phyloP scores from a whole-genome alignment of 64 coral and sea anemone genomes.

The Actinia equina region DNA sequence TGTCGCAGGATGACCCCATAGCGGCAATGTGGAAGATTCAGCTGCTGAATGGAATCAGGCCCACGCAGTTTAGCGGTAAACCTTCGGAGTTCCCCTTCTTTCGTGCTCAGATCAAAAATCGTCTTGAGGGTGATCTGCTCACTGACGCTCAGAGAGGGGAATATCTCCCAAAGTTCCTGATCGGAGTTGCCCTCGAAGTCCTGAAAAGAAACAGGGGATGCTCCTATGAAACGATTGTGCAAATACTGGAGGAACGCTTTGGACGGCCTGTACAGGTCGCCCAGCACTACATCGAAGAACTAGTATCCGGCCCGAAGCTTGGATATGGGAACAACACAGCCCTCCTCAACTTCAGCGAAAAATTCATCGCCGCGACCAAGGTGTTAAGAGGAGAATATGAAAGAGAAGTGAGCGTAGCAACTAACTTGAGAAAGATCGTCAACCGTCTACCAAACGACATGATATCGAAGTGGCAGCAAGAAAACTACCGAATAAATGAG shows the following conservation, averaged over 20 bases:
- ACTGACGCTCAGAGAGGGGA: conserved; percentile 38
- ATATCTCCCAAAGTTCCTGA: conserved; percentile 36
- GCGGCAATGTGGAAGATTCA: conserved; percentile 26
- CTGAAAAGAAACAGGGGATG: conserved; percentile 26
- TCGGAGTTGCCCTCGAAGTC: conserved; percentile 24
- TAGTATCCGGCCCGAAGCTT: conserved; percentile 25
- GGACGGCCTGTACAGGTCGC: conserved; percentile 15
- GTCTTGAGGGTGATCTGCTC: conserved; percentile 25
- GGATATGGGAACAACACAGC: conserved; percentile 21
- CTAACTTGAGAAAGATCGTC: too few relatives aligned
- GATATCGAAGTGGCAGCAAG: conserved; percentile 29
- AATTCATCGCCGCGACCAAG: conserved; percentile 33
- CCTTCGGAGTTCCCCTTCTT: conserved; percentile 28
- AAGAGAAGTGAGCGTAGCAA: neutral
- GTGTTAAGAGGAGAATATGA: conserved; percentile 31
- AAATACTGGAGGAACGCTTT: conserved; percentile 16
- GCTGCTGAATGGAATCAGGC: conserved; percentile 19
- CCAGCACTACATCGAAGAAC: conserved; percentile 20
- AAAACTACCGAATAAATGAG: conserved; percentile 38
- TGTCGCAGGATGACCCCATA: neutral
- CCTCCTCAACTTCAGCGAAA: conserved; percentile 40
- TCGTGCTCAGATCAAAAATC: conserved; percentile 15
- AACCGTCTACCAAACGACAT: neutral
- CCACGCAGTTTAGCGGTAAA: conserved; percentile 35
- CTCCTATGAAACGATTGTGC: conserved; percentile 9